A percentile compares a stretch with the other conserved stretches of the same genome.
phyloP scores from a whole-genome alignment of 2,797 vertebrate genomes.

The Sebastes nivosus region DNA sequence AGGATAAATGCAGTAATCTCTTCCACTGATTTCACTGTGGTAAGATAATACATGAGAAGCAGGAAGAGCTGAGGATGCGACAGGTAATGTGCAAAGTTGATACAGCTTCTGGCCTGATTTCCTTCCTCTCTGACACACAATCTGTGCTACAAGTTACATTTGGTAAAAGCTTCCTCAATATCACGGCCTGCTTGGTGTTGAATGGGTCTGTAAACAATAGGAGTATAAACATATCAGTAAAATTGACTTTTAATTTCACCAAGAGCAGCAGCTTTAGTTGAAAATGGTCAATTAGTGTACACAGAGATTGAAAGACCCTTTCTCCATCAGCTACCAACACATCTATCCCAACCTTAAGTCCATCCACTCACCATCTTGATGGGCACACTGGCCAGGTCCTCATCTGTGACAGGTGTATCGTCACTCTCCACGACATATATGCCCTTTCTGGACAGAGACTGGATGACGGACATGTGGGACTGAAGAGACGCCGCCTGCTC shows the following conservation, averaged over 20 bases:
- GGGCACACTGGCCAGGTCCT: constrained; percentile 88
- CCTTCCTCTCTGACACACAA: constrained; percentile 7
- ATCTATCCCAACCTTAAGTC: neutral
- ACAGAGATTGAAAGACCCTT: neutral
- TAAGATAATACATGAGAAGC: constrained; percentile 54
- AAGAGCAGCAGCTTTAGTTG: neutral
- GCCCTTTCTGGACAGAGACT: constrained; percentile 94
- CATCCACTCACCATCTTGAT: constrained; percentile 95
- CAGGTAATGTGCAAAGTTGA: constrained; percentile 14
- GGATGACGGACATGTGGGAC: constrained; percentile 94
- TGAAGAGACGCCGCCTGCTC: constrained; percentile 93
- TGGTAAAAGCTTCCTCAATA: neutral
- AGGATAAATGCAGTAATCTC: neutral
- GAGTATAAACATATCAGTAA: neutral
- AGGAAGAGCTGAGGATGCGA: constrained; percentile 47
- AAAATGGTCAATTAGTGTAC: neutral
- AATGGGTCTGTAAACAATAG: neutral
- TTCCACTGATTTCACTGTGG: constrained; percentile 20
- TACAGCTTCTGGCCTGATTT: neutral
- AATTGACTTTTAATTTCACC: neutral
- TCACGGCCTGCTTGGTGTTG: neutral
- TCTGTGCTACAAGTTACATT: neutral
- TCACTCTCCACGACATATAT: constrained; percentile 98
- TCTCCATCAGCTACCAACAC: neutral
- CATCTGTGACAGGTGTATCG: constrained; percentile 90